phyloP scores from a whole-genome alignment of 2,113 vertebrate species.

The Anoplopoma fimbria region DNA sequence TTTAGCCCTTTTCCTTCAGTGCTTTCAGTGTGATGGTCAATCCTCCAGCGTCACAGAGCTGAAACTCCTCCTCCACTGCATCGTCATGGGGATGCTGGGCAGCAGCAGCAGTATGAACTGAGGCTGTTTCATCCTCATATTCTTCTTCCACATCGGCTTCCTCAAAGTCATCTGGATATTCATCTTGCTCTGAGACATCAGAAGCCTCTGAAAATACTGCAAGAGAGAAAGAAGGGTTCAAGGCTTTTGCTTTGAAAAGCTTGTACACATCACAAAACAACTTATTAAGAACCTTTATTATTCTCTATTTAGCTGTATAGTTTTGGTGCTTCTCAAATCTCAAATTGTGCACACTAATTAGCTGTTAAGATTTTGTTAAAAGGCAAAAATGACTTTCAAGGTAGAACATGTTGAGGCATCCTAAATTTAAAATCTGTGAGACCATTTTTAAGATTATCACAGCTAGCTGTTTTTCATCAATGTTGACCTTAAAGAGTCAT shows the following conservation, averaged over 20 bases:
- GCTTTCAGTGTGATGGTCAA: slow-evolving; percentile 75
- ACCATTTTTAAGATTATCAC: not conserved
- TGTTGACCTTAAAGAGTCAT: not conserved
- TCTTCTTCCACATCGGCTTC: slow-evolving; percentile 77
- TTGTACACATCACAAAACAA: not conserved
- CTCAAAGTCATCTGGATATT: slow-evolving; percentile 87
- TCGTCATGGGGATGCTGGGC: slow-evolving; percentile 59
- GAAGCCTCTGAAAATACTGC: slow-evolving; percentile 30
- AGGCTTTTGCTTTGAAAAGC: not conserved
- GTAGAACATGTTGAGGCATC: not conserved
- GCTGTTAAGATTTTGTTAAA: not conserved
- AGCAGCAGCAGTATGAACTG: slow-evolving; percentile 49
- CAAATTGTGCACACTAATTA: not conserved
- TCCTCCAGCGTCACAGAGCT: slow-evolving; percentile 70
- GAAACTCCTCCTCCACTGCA: slow-evolving; percentile 69
- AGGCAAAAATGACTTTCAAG: not conserved
- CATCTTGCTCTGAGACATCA: slow-evolving; percentile 56
- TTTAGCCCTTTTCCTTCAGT: slow-evolving; percentile 73
- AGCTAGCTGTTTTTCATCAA: not conserved
- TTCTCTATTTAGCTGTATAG: not conserved
- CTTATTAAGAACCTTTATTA: not conserved
- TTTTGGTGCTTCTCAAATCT: no score
- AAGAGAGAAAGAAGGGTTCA: not conserved
- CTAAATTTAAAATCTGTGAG: not conserved
- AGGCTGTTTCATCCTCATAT: slow-evolving; percentile 58